Conservation (phyloP, 2,888 invertebrate species). For the Pachycephus smyrnensis region DNA sequence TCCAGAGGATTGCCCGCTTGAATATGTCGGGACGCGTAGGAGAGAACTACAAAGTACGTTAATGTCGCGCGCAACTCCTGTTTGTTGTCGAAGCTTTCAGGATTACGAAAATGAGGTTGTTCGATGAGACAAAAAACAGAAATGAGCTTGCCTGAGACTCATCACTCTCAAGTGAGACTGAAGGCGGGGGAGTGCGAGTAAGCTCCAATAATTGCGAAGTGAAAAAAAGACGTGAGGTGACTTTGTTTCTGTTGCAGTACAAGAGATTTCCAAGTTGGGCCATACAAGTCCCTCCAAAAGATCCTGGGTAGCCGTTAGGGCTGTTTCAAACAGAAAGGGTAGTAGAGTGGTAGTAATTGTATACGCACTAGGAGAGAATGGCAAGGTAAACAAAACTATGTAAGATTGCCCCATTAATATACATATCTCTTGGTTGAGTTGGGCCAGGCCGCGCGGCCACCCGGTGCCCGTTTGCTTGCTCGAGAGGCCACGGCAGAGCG, state of each 20-base stretch:
- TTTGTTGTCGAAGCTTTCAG: constrained; percentile 57
- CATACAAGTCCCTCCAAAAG: too few species aligned
- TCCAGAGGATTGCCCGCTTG: background rate
- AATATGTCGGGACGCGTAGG: constrained; percentile 19
- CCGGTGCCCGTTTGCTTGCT: too few species aligned
- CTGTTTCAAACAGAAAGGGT: too few species aligned
- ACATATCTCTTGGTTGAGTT: constrained; percentile 66
- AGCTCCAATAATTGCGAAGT: too few species aligned
- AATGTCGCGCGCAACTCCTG: constrained; percentile 43
- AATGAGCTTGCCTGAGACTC: background rate
- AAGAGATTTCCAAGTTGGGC: too few species aligned
- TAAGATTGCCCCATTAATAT: constrained; percentile 68
- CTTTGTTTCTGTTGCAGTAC: too few species aligned
- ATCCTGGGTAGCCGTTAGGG: too few species aligned
- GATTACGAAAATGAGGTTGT: constrained; percentile 60
- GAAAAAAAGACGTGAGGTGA: too few species aligned
- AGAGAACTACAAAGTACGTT: constrained; percentile 50
- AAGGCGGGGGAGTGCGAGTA: too few species aligned
- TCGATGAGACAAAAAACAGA: constrained; percentile 43
- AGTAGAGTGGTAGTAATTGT: constrained; percentile 61
- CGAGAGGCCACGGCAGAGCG: constrained; percentile 18
- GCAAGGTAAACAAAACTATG: constrained; percentile 68
- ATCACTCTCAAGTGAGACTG: too few species aligned
- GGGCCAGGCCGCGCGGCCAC: constrained; percentile 37
- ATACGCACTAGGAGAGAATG: constrained; percentile 63